phyloP scores from a whole-genome alignment of 2,888 invertebrate species.

The Sesia bembeciformis region DNA sequence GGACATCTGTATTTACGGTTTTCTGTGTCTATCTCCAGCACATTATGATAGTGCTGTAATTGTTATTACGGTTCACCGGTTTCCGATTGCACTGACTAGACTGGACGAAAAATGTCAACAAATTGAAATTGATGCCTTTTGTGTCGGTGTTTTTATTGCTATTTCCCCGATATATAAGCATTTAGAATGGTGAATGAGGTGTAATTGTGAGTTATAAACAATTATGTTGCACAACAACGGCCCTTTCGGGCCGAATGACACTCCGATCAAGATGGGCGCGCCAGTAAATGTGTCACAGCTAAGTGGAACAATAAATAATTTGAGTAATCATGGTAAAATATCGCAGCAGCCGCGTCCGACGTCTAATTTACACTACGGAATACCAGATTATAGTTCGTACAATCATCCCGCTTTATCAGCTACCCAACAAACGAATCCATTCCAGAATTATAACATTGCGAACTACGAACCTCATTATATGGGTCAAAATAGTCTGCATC shows the following conservation, averaged over 20 bases:
- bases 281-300: slow-evolving; percentile 40
- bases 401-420: slow-evolving; percentile 27
- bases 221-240: slow-evolving; percentile 58
- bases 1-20: no score
- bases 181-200: slow-evolving; percentile 10
- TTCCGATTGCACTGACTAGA: background rate
- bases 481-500: slow-evolving; percentile 19
- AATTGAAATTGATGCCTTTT: no score
- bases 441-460: slow-evolving; percentile 32
- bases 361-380: slow-evolving; percentile 27
- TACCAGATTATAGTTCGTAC: slow-evolving; percentile 35
- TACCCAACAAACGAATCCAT: slow-evolving; percentile 29
- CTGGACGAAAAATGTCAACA: slow-evolving; percentile 33
- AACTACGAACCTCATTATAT: slow-evolving; percentile 26
- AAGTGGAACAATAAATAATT: slow-evolving; percentile 32
- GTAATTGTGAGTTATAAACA: slow-evolving; percentile 5
- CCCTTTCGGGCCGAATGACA: slow-evolving; percentile 46
- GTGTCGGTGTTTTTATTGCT: slow-evolving; percentile 24
- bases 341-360: slow-evolving; percentile 28
- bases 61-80: background rate
- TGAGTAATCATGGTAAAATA: slow-evolving; percentile 42
- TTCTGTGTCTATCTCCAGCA: no score
- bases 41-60: no score
- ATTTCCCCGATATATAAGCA: slow-evolving; percentile 16
- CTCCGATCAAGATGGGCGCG: slow-evolving; percentile 39